Percentiles rank a stretch among this genome's conserved stretches.
These are phyloP conservation scores for Mohoua ochrocephala DNA, from an alignment of 2,113 vertebrate species.

Conservation along the genomic window DNA sequence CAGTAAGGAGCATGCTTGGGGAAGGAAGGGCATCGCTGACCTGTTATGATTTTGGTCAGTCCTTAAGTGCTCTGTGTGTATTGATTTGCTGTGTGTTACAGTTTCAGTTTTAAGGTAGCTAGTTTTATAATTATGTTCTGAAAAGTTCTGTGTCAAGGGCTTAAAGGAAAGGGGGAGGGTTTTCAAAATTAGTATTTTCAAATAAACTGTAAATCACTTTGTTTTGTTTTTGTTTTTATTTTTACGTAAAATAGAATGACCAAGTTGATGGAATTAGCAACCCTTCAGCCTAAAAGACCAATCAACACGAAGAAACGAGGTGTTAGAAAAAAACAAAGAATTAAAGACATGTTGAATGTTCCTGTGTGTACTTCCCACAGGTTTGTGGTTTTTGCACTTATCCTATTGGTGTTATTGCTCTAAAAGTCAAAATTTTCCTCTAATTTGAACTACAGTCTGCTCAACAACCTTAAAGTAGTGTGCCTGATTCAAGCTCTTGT, in stretches of 20 bases:
- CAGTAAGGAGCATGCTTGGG: not conserved
- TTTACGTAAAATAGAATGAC: constrained; percentile 76
- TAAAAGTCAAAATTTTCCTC: not conserved
- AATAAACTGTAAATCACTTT: not conserved
- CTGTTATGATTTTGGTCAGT: rapidly evolving
- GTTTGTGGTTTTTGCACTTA: constrained; percentile 61
- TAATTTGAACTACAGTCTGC: not conserved
- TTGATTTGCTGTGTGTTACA: not conserved
- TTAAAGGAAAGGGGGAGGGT: not conserved
- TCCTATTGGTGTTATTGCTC: not conserved
- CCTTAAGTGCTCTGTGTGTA: not conserved
- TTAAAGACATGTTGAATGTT: constrained; percentile 86
- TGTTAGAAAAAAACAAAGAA: constrained; percentile 87
- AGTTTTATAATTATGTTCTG: not conserved
- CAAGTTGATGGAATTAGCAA: constrained; percentile 90
- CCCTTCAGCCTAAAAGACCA: constrained; percentile 88
- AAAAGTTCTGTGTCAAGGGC: not conserved
- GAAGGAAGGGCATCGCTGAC: not conserved
- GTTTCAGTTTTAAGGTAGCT: not conserved
- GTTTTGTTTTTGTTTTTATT: not conserved
- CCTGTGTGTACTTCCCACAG: constrained; percentile 79
- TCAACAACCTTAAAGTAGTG: not conserved
- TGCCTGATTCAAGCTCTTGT: not conserved
- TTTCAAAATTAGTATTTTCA: not conserved
- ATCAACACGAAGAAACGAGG: constrained; percentile 78